Evolutionary conservation across 2,888 invertebrate species (phyloP), one percentile per base, ranked within the genome.

Genomic region (Pseudococcus viburni): DNA sequence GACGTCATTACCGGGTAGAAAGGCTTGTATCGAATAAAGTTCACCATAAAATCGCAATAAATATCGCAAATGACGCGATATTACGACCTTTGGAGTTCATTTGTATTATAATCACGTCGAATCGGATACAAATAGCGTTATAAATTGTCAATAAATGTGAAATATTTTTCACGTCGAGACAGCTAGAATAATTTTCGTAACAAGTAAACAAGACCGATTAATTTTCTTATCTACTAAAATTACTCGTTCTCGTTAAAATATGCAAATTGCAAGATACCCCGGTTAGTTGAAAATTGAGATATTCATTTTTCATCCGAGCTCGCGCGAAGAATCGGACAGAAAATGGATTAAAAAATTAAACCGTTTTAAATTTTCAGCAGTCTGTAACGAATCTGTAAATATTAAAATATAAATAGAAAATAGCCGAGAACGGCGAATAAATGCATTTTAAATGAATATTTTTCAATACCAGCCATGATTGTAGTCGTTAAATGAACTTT

Each of bases 61-160:
- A 73, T 73, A 73, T 15, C 22, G 22, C 68, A 33, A 73, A 33
- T 73, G 68, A 73, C 68, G 68, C 33, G 22, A 73, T 33, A 15
- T 73, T 12, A 73, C 26, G 26, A 73, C 68, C 68, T 73, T 73
- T 73, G 33, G 68, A 73, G 26, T 73, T 73, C 22, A 73, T 73
- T 73, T 73, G 33, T 73, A 59, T 59, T 59, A 59, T 73, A 73
- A 73, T 33, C n/a, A 73, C 26, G 68, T 73, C n/a, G 68, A 73
- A 26, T 33, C 33, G n/a, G 12, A 11, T 73, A 33, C 68, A 73
- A 73, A 73, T 26, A 33, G 68, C 59, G 9, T 59, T 73, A 73
- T 73, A 73, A 73, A 73, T 73, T 73, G 68, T 73, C 68, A 73
- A 73, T 73, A 73, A 73, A 33, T 73, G 8, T 73, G 33, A 73